A percentile compares a stretch with the other conserved stretches of the same genome.
These are phyloP conservation scores for Toxonevra muliebris DNA, from an alignment of 2,888 invertebrate species.

Conservation along the genomic window DNA sequence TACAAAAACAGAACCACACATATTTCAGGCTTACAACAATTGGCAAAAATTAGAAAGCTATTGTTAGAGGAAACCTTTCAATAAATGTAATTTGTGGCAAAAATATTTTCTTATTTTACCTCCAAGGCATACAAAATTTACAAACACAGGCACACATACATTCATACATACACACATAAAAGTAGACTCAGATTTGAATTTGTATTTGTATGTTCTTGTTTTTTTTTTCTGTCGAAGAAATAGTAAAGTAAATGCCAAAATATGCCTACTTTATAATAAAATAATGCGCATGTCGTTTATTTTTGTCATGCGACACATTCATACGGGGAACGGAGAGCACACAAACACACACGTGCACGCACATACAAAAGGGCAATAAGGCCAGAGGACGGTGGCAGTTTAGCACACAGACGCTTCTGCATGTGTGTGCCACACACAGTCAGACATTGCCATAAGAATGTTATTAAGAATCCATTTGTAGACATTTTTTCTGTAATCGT, in stretches of 20 bases:
- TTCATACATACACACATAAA: too few species aligned
- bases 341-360: constrained; percentile 3
- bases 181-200: too few species aligned
- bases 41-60: constrained; percentile 22
- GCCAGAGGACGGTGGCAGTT: background rate
- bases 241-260: constrained; percentile 13
- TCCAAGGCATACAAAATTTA: background rate
- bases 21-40: constrained; percentile 3
- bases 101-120: constrained; percentile 27
- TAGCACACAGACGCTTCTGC: background rate
- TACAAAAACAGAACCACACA: too few species aligned
- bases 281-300: constrained; percentile 25
- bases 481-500: constrained; percentile 34
- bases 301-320: background rate
- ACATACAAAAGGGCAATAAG: background rate
- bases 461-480: constrained; percentile 39
- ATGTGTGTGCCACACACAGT: background rate
- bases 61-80: constrained; percentile 29
- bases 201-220: background rate
- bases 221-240: too few species aligned
- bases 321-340: background rate
- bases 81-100: constrained; percentile 37
- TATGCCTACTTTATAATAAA: constrained; percentile 27
- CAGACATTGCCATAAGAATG: constrained; percentile 22
- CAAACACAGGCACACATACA: constrained; percentile 13